Evolutionary conservation across 1,140 invertebrate species (phyloP).

Genomic region (Delia radicum): DNA sequence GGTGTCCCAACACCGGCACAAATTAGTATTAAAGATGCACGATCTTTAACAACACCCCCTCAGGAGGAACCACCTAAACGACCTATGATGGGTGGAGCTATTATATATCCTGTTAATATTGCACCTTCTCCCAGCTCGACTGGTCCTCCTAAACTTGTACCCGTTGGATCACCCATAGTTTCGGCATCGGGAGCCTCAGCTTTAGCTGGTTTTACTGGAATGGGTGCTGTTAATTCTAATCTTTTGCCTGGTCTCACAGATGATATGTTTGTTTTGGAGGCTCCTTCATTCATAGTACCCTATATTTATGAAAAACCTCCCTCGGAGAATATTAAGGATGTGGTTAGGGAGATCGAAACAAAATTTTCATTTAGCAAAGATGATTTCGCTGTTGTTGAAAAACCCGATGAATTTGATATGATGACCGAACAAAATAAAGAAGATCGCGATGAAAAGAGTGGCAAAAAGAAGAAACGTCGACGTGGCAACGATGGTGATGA

Average conservation of each 20-base stretch:
- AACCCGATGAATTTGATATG: constrained; percentile 54
- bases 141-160: constrained; percentile 44
- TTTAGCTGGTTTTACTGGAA: constrained; percentile 3
- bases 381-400: constrained; percentile 54
- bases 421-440: constrained; percentile 52
- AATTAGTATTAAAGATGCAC: constrained; percentile 52
- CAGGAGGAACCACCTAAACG: background rate
- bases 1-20: constrained; percentile 38
- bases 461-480: constrained; percentile 54
- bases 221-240: constrained; percentile 56
- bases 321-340: constrained; percentile 73
- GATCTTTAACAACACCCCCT: constrained; percentile 34
- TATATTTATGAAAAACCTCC: constrained; percentile 91
- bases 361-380: constrained; percentile 63
- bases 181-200: background rate
- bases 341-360: constrained; percentile 68
- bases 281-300: constrained; percentile 87
- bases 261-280: constrained; percentile 88
- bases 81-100: background rate
- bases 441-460: constrained; percentile 47
- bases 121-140: constrained; percentile 37
- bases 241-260: constrained; percentile 79
- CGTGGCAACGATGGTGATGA: constrained; percentile 39
- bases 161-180: background rate
- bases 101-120: constrained; percentile 48